Conservation (phyloP, 2,797 vertebrate genomes). For the Sebastiscus tertius region DNA sequence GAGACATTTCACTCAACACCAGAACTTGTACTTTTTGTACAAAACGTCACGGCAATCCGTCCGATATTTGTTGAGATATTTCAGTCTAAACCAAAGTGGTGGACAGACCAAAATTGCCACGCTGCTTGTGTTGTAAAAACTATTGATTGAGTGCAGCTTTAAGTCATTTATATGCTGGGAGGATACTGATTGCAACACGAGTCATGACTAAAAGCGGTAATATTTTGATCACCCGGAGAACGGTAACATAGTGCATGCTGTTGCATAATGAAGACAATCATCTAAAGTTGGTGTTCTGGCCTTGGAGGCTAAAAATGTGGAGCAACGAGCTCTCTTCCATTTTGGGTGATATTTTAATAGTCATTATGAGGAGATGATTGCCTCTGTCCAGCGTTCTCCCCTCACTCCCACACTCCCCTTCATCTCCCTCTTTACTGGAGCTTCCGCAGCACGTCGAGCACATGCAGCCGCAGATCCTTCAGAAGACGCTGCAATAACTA, state of each 20-base stretch:
- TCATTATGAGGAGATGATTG: conserved; percentile 54
- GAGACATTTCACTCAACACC: not conserved
- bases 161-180: conserved; percentile 10
- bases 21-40: not conserved
- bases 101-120: not conserved
- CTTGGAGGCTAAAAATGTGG: conserved; percentile 25
- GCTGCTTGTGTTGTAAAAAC: not conserved
- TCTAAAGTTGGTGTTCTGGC: conserved; percentile 28
- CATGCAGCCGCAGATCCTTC: conserved; percentile 62
- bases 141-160: not conserved
- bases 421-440: conserved; percentile 43
- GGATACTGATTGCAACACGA: conserved; percentile 2
- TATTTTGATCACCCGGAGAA: conserved; percentile 8
- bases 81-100: not conserved
- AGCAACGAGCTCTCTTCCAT: conserved; percentile 44
- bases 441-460: conserved; percentile 43
- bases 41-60: not conserved
- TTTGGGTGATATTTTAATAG: conserved; percentile 48
- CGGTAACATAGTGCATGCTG: not conserved
- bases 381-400: conserved; percentile 40
- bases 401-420: conserved; percentile 37
- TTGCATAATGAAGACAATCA: conserved; percentile 33
- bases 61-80: not conserved
- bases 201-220: not conserved
- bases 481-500: conserved; percentile 37